Percentiles rank a stretch among this genome's conserved stretches.
phyloP scores from a whole-genome alignment of 2,888 invertebrate species.

The Acrobasis consociella region DNA sequence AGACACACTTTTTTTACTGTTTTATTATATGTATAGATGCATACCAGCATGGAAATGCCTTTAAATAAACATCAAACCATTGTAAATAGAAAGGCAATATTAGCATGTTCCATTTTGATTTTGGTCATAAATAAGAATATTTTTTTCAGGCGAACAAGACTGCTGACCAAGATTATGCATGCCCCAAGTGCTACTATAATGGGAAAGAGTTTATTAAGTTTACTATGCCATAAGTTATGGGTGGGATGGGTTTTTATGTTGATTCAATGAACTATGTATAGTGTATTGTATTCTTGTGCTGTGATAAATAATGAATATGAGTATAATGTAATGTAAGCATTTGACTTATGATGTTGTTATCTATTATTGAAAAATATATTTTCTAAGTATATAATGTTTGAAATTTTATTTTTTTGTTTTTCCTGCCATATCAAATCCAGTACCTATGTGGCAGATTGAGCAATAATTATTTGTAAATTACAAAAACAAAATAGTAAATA shows the following conservation, averaged over 20 bases:
- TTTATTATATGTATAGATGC: too few species aligned
- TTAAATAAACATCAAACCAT: too few species aligned
- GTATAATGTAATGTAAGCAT: neutral
- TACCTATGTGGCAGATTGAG: too few species aligned
- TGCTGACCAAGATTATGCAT: constrained; percentile 86
- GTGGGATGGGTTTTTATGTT: constrained; percentile 6
- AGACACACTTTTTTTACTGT: too few species aligned
- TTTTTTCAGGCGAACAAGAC: constrained; percentile 85
- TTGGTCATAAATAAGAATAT: constrained; percentile 21
- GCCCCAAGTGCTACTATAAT: constrained; percentile 85
- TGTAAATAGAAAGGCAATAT: too few species aligned
- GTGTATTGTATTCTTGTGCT: constrained; percentile 23
- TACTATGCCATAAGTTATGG: constrained; percentile 38
- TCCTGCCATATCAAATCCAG: too few species aligned
- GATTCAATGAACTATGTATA: neutral
- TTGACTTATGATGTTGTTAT: neutral
- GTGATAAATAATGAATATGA: constrained; percentile 21
- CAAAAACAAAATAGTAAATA: too few species aligned
- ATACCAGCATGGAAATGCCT: too few species aligned
- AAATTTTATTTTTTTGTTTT: too few species aligned
- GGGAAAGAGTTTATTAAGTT: constrained; percentile 61
- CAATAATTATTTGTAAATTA: too few species aligned
- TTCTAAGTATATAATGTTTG: neutral
- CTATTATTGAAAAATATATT: neutral
- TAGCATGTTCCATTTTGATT: too few species aligned